Conservation (phyloP, 1,140 invertebrate genomes). For the Ostrea edulis region DNA sequence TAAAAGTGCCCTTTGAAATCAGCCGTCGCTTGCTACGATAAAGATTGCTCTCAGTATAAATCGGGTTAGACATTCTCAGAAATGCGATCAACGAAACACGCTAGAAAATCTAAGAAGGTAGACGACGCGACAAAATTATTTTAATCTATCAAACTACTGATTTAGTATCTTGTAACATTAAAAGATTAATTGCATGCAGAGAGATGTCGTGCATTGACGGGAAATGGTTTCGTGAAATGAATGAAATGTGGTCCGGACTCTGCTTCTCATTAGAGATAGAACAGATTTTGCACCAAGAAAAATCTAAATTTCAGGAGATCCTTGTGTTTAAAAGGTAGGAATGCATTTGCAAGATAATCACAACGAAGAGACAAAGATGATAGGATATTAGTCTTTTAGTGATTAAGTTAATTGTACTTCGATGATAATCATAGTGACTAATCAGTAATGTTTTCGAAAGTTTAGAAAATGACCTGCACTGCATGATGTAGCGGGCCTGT, state of each 20-base stretch:
- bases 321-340: constrained; percentile 92
- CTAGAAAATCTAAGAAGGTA: background rate
- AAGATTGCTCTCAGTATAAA: background rate
- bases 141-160: background rate
- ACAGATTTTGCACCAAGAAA: constrained; percentile 89
- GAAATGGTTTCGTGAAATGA: constrained; percentile 79
- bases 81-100: background rate
- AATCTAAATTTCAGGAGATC: constrained; percentile 94
- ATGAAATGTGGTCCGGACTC: constrained; percentile 90
- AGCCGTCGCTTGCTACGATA: too few species aligned
- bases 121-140: constrained; percentile 7
- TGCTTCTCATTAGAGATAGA: constrained; percentile 93
- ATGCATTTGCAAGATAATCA: background rate
- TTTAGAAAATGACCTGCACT: too few species aligned
- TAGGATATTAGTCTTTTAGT: background rate
- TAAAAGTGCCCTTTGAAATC: too few species aligned
- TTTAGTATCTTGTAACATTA: background rate
- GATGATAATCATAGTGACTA: too few species aligned
- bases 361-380: background rate
- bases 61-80: constrained; percentile 5
- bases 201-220: constrained; percentile 58
- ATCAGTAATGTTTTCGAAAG: too few species aligned
- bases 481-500: too few species aligned
- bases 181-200: background rate
- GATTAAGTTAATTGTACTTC: background rate